Base-by-base conservation (phyloP, 2,113 vertebrate species). In the Megaceryle maxima region DNA sequence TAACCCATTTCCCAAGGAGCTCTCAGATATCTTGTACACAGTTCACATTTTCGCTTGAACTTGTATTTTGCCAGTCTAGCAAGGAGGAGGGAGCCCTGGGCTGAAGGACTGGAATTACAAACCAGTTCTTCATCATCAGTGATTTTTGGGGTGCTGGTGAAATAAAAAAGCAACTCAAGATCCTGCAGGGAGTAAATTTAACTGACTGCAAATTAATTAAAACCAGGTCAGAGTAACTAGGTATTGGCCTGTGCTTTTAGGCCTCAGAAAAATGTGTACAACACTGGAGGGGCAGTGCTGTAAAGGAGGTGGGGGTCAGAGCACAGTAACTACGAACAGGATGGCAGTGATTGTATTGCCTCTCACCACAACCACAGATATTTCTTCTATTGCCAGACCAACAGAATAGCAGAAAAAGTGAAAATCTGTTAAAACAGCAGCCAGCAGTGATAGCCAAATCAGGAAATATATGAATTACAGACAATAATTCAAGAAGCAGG, bases 321-420 rank as follows among this genome's bases (percentile, higher is more conserved):
- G 8, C 4, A 35, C 37, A 70, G 14, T 17, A 29, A 16, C 63
- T 13, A 5, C 0, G 0, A 46, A 41, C n/a, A 28, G 83, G 29
- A 55, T 13, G 10, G 21, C 3, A 2, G 14, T 67, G 56, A 13
- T 10, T 48, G 26, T 11, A 9, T 28, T 80, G 39, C 41, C 31
- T 67, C n/a, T 59, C 63, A 70, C 35, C 56, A 64, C 51, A 48
- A 59, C 43, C 72, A 70, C 51, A 63, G 50, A 20, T 67, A 70
- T 31, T 88, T 87, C 39, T 63, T 28, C 48, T 78, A 12, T 39
- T 57, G 13, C 51, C 73, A 78, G 68, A 67, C 16, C 33, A 78
- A 39, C 1, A 0, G 17, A 53, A 67, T 6, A 67, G 37, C 29
- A 92, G 51, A 78, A 69, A 68, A 68, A 74, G 20, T 9, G 8